Conservation (phyloP, 2,888 invertebrate species). For the Pterostichus madidus region DNA sequence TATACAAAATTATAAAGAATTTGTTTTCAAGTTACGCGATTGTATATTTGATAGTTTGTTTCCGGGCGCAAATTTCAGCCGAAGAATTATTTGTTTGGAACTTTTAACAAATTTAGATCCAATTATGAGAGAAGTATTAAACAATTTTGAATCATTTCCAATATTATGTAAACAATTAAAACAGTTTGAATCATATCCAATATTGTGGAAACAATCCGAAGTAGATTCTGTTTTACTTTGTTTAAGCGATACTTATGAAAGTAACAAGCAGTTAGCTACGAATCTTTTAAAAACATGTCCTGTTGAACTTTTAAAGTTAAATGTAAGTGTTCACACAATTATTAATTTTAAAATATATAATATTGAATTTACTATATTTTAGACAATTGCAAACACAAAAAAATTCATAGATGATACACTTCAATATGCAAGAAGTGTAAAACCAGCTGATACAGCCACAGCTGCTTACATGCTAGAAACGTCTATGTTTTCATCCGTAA, state of each 20-base stretch:
- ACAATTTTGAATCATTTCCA: not conserved
- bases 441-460: conserved; percentile 87
- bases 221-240: conserved; percentile 78
- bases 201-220: conserved; percentile 75
- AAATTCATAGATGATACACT: conserved; percentile 72
- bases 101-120: conserved; percentile 77
- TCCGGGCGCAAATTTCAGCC: conserved; percentile 82
- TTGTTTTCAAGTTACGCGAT: conserved; percentile 78
- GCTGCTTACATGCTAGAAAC: conserved; percentile 85
- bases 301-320: conserved; percentile 72
- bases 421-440: conserved; percentile 82
- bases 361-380: conserved; percentile 15
- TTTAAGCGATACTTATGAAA: conserved; percentile 88
- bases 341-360: not conserved
- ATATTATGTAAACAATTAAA: no score
- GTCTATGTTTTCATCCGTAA: conserved; percentile 72
- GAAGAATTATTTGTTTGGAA: conserved; percentile 81
- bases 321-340: conserved; percentile 71
- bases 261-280: conserved; percentile 85
- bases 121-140: conserved; percentile 71
- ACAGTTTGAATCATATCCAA: not conserved
- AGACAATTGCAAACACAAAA: conserved; percentile 23
- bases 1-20: conserved; percentile 76
- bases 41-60: conserved; percentile 80
- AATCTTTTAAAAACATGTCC: conserved; percentile 79